Percentiles rank a stretch among this genome's conserved stretches.
These are phyloP conservation scores for Thysanoteuthis rhombus DNA, from an alignment of 2,888 invertebrate genomes.

Conservation along the genomic window DNA sequence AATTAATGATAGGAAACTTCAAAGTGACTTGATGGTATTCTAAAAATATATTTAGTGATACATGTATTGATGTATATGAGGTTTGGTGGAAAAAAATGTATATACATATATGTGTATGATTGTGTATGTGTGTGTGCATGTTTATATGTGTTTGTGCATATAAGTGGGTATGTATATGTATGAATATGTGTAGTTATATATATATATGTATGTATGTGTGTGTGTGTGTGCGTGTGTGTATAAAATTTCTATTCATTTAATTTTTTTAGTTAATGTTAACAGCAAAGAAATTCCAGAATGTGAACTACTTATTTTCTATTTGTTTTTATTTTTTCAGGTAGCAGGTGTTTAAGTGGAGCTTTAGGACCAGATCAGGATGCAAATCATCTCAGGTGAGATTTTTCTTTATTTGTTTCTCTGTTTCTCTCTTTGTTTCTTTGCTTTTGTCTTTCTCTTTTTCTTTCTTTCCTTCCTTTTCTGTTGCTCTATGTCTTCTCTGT, in stretches of 20 bases:
- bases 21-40: too few relatives aligned
- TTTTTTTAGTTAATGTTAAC: background rate
- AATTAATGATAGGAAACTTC: too few relatives aligned
- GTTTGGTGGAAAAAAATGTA: too few relatives aligned
- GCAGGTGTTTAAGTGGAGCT: background rate
- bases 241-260: background rate
- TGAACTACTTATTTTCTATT: background rate
- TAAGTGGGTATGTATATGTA: too few relatives aligned
- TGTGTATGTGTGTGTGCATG: too few relatives aligned
- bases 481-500: background rate
- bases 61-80: too few relatives aligned
- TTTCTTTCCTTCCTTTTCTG: background rate
- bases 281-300: background rate
- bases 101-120: too few relatives aligned
- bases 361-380: background rate
- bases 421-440: background rate
- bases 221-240: too few relatives aligned
- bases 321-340: background rate
- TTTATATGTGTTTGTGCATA: too few relatives aligned
- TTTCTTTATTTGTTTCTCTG: background rate
- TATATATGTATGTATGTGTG: too few relatives aligned
- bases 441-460: background rate
- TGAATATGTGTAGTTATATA: too few relatives aligned
- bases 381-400: background rate
- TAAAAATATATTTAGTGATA: too few relatives aligned